phyloP scores from a whole-genome alignment of 2,113 vertebrate genomes.

The Vulpes vulpes region DNA sequence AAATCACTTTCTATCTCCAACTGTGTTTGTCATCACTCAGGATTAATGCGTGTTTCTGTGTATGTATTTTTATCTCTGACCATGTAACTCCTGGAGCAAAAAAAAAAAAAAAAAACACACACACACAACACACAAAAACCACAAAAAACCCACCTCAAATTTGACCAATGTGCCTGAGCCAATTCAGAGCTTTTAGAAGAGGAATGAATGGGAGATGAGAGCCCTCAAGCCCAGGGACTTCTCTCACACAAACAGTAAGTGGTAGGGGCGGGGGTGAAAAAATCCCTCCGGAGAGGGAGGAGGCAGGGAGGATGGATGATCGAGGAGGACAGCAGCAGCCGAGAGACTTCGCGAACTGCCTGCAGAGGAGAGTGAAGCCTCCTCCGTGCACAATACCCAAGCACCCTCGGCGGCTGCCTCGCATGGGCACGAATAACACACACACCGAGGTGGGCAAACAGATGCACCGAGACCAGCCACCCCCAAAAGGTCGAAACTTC shows the following conservation, averaged over 20 bases:
- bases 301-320: constrained; percentile 58
- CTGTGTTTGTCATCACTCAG: constrained; percentile 25
- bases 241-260: constrained; percentile 50
- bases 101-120: constrained; percentile 42
- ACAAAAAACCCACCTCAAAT: constrained; percentile 49
- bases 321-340: constrained; percentile 41
- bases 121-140: background rate
- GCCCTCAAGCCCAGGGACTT: constrained; percentile 46
- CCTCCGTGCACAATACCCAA: constrained; percentile 61
- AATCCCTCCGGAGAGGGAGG: background rate
- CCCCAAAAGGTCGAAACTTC: constrained; percentile 77
- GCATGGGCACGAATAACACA: constrained; percentile 75
- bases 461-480: constrained; percentile 55
- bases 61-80: constrained; percentile 58
- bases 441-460: background rate
- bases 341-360: constrained; percentile 65
- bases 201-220: constrained; percentile 67
- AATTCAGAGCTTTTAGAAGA: constrained; percentile 48
- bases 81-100: constrained; percentile 29
- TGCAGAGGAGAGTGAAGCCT: constrained; percentile 50
- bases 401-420: constrained; percentile 53
- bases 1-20: constrained; percentile 60
- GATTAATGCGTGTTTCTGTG: constrained; percentile 9
- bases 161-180: constrained; percentile 46
- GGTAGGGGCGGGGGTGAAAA: too few species aligned